Evolutionary conservation across 2,113 vertebrate genomes (phyloP).

Genomic region (Lota lota): DNA sequence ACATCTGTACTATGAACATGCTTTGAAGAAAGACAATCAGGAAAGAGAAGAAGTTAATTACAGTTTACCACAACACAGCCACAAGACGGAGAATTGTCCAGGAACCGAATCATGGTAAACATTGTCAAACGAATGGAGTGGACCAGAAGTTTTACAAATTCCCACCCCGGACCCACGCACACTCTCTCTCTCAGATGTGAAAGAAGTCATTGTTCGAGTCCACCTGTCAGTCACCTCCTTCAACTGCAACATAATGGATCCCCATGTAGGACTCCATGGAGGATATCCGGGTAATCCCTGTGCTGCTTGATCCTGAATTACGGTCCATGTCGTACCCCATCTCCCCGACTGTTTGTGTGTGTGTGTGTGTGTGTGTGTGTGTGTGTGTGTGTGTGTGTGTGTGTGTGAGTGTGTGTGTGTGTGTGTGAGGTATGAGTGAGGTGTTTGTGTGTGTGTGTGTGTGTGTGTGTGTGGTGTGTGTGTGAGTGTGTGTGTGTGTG

Average conservation of each 20-base stretch:
- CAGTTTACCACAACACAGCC: background rate
- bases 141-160: too few relatives aligned
- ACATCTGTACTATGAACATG: background rate
- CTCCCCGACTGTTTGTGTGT: too few relatives aligned
- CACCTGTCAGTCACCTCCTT: constrained; percentile 57
- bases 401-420: too few relatives aligned
- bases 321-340: constrained; percentile 38
- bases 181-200: constrained; percentile 17
- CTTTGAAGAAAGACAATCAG: background rate
- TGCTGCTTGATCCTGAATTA: constrained; percentile 60
- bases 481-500: constrained; percentile 6
- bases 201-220: constrained; percentile 51
- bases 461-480: background rate
- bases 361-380: too few relatives aligned
- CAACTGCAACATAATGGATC: constrained; percentile 34
- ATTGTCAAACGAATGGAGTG: background rate
- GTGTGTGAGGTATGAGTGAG: background rate
- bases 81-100: background rate
- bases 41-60: constrained; percentile 2
- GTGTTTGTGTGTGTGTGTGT: constrained; percentile 31
- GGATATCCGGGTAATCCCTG: constrained; percentile 54
- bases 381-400: too few relatives aligned
- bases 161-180: background rate
- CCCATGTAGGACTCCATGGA: constrained; percentile 39
- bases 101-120: background rate